phyloP scores from a whole-genome alignment of 2,797 vertebrate species.

The Rallus crepitans region DNA sequence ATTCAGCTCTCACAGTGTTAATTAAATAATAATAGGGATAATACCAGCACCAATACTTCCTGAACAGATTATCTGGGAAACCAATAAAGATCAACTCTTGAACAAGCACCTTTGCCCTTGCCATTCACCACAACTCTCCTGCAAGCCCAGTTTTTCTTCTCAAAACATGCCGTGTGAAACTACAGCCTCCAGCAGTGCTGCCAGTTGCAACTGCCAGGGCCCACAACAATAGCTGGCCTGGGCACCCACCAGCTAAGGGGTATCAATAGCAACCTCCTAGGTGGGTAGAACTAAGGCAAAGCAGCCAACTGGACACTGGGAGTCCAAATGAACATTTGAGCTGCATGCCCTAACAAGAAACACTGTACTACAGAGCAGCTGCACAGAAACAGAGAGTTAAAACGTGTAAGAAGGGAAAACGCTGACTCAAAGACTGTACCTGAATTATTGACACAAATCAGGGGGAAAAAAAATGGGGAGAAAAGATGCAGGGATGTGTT shows the following conservation, averaged over 20 bases:
- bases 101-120: neutral
- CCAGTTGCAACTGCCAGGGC: neutral
- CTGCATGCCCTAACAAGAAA: neutral
- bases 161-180: neutral
- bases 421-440: neutral
- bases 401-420: neutral
- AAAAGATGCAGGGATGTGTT: neutral
- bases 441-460: neutral
- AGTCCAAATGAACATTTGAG: neutral
- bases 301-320: neutral
- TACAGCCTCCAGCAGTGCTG: neutral
- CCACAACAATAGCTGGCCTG: rapidly evolving
- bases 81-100: neutral
- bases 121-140: neutral
- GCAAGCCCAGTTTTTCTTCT: neutral
- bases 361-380: neutral
- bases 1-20: neutral
- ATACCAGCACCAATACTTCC: neutral
- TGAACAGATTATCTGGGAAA: neutral
- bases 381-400: neutral
- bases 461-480: neutral
- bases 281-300: neutral
- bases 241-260: neutral
- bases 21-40: neutral
- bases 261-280: neutral